Evolutionary conservation across 2,113 vertebrate genomes (phyloP), one percentile per base, ranked within the genome.

Genomic region (Jaculus jaculus): DNA sequence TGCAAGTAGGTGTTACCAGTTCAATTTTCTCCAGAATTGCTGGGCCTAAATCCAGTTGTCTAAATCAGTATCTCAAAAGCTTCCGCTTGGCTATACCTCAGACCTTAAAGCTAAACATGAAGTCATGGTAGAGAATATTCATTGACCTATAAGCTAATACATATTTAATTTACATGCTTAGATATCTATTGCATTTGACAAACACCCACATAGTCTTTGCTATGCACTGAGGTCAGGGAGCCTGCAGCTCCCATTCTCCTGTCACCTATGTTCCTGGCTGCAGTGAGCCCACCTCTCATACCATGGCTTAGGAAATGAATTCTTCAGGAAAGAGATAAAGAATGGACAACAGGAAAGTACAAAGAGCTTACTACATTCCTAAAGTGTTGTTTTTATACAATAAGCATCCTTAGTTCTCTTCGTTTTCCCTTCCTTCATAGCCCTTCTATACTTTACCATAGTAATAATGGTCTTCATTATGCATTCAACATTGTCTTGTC

Each of bases 271-370:
- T 17, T 34, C 37, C 34, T 54, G 20, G 18, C 3, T 28, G 1
- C 15, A 8, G 1, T 13, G 2, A 6, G 5, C 0, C 26, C 47
- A 2, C 32, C 7, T 1, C 54, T 74, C 28, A 15, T 1, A 0
- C 21, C 8, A 7, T 23, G 12, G 42, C 32, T 8, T 42, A 12
- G 32, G 6, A 73, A 39, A 69, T 32, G 16, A 30, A 5, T 7
- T 11, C 54, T 63, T 71, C 34, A 30, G 37, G 73, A 37, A 73
- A 54, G 60, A 51, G 11, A 0, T 2, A 16, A 39, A 28, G 26
- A 24, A 47, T 28, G 15, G 0, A 1, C 63, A 42, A 39, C 63
- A 7, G 13, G 32, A 42, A 60, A 77, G 34, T 13, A 17, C 20
- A 58, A 79, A 47, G 7, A 54, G 24, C 10, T 34, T 30, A 23